Percentiles rank a stretch among this genome's conserved stretches.
These are phyloP conservation scores for Drosophila helvetica DNA, from an alignment of 2,888 invertebrate species.

Conservation along the genomic window DNA sequence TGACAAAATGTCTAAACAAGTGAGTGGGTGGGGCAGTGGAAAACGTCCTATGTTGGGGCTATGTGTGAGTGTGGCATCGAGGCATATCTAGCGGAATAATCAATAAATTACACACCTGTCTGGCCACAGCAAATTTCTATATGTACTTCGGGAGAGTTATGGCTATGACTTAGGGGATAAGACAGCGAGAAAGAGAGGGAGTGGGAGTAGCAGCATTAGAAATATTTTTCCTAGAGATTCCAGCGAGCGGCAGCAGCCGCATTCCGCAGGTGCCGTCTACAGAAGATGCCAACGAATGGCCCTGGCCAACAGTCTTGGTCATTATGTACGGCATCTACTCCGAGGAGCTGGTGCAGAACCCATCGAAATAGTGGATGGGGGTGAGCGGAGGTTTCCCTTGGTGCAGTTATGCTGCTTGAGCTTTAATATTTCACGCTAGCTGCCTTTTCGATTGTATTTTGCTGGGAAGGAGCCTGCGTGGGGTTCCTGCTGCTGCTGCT, in stretches of 20 bases:
- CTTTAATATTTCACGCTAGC: conserved; percentile 78
- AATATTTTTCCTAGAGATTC: conserved; percentile 78
- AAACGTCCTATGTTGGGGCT: background rate
- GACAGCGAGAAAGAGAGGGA: conserved; percentile 39
- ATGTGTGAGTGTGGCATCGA: conserved; percentile 37
- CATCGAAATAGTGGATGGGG: background rate
- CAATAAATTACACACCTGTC: conserved; percentile 84
- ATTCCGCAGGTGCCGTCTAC: conserved; percentile 71
- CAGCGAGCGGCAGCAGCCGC: conserved; percentile 56
- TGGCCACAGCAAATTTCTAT: conserved; percentile 74
- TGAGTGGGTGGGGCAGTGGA: conserved; percentile 30
- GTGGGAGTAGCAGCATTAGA: conserved; percentile 40
- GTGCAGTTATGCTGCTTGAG: conserved; percentile 33
- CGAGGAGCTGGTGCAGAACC: background rate
- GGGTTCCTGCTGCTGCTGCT: conserved; percentile 5
- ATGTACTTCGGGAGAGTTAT: conserved; percentile 55
- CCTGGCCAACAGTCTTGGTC: conserved; percentile 14
- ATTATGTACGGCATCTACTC: conserved; percentile 9
- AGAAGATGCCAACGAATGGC: conserved; percentile 25
- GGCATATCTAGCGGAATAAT: conserved; percentile 79
- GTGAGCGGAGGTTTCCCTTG: conserved; percentile 8
- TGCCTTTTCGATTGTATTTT: conserved; percentile 72
- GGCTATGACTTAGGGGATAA: conserved; percentile 50
- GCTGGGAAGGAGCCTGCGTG: conserved; percentile 19
- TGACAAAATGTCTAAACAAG: conserved; percentile 81